Evolutionary conservation across 2,888 invertebrate genomes (phyloP).

Genomic region (Zygaena filipendulae): DNA sequence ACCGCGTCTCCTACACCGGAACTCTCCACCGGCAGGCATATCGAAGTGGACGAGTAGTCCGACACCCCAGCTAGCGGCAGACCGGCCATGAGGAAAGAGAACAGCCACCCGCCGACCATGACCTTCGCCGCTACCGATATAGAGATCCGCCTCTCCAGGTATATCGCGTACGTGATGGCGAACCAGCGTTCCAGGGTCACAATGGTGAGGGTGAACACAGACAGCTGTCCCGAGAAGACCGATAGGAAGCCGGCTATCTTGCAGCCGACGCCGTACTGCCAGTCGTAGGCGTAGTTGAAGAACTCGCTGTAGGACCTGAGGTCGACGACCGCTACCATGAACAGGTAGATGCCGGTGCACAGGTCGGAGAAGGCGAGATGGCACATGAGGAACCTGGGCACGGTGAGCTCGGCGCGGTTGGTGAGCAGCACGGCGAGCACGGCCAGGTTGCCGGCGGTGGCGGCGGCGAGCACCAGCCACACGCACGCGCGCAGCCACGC

Average conservation of each 20-base stretch:
- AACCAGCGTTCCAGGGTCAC: conserved; percentile 89
- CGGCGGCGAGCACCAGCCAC: conserved; percentile 87
- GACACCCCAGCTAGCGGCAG: conserved; percentile 86
- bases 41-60: conserved; percentile 86
- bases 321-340: conserved; percentile 87
- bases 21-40: conserved; percentile 90
- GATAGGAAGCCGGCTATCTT: conserved; percentile 89
- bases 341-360: conserved; percentile 86
- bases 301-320: conserved; percentile 85
- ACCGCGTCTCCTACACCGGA: conserved; percentile 74
- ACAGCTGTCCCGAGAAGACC: conserved; percentile 87
- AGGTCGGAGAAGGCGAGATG: conserved; percentile 91
- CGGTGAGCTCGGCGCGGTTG: conserved; percentile 58
- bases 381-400: conserved; percentile 59
- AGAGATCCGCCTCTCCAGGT: conserved; percentile 82
- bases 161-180: conserved; percentile 85
- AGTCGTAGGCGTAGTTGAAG: conserved; percentile 90
- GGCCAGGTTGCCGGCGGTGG: conserved; percentile 85
- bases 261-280: conserved; percentile 88
- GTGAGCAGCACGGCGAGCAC: conserved; percentile 82
- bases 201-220: conserved; percentile 87
- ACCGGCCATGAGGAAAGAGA: conserved; percentile 80
- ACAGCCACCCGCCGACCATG: conserved; percentile 83
- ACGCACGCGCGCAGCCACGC: conserved; percentile 81
- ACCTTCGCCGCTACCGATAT: conserved; percentile 77